phyloP scores from a whole-genome alignment of 2,888 invertebrate genomes.

The Coleophora flavipennella region DNA sequence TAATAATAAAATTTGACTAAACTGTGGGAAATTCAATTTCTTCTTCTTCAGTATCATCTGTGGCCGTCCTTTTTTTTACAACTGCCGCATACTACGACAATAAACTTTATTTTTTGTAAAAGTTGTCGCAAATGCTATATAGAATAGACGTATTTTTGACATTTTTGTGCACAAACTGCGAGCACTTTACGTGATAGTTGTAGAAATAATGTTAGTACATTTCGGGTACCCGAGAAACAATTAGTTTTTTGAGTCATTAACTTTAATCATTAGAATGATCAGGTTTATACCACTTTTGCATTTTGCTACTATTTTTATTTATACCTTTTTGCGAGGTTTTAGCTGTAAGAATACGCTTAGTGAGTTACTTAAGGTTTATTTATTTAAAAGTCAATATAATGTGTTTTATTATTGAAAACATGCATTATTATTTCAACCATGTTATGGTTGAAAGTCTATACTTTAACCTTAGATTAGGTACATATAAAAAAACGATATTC shows the following conservation, averaged over 20 bases:
- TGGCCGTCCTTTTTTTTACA: no score
- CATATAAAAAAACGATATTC: no score
- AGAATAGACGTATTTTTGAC: constrained; percentile 5
- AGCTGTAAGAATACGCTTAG: constrained; percentile 61
- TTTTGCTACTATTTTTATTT: constrained; percentile 51
- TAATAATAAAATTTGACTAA: no score
- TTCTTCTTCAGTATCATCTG: constrained; percentile 5
- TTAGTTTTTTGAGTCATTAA: constrained; percentile 27
- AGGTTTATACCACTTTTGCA: constrained; percentile 38
- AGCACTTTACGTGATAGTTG: constrained; percentile 8
- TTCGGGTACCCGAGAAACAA: constrained; percentile 7
- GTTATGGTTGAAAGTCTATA: no score
- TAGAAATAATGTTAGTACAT: constrained; percentile 7
- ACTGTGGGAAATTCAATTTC: no score
- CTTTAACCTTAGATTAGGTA: no score
- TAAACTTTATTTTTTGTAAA: constrained; percentile 15
- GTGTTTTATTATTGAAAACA: constrained; percentile 46
- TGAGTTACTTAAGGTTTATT: constrained; percentile 58
- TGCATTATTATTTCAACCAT: constrained; percentile 29
- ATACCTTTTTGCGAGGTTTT: constrained; percentile 38
- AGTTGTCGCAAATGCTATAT: constrained; percentile 2
- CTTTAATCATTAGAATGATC: constrained; percentile 18
- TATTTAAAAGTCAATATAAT: constrained; percentile 71
- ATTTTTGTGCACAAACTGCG: constrained; percentile 2
- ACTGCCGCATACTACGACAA: constrained; percentile 9